These are phyloP conservation scores for Drosophila tanythrix DNA, from an alignment of 2,888 invertebrate species.

Conservation along the genomic window DNA sequence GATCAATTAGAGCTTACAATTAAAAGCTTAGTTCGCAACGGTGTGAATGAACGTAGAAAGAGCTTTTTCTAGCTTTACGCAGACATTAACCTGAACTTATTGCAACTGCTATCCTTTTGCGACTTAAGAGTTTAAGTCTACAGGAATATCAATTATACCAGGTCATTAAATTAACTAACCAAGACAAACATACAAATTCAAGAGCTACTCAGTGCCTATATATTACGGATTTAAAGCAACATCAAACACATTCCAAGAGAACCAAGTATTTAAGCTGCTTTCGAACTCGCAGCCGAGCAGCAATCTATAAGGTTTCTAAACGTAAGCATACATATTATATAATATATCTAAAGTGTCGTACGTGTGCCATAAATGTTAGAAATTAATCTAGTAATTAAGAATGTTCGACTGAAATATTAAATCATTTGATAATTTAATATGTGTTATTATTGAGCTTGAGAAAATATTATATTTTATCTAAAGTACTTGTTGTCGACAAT, in stretches of 20 bases:
- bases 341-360: conserved; percentile 41
- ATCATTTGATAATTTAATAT: background rate
- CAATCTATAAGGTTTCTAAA: conserved; percentile 73
- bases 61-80: conserved; percentile 49
- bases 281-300: conserved; percentile 48
- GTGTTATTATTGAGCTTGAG: background rate
- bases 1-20: conserved; percentile 33
- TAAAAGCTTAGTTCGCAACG: conserved; percentile 34
- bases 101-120: background rate
- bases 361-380: conserved; percentile 25
- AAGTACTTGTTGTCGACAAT: background rate
- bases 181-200: conserved; percentile 1
- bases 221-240: conserved; percentile 3
- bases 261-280: conserved; percentile 30
- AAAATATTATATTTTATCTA: background rate
- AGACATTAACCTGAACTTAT: conserved; percentile 39
- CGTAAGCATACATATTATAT: conserved; percentile 62
- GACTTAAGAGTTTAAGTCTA: conserved; percentile 41
- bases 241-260: conserved; percentile 20
- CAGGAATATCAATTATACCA: conserved; percentile 64
- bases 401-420: background rate
- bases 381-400: conserved; percentile 5
- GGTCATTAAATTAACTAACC: conserved; percentile 20
- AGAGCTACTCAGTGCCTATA: background rate
- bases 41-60: conserved; percentile 58